Base-by-base conservation (phyloP, 2,888 invertebrate genomes). In the Augochlorella aurata region DNA sequence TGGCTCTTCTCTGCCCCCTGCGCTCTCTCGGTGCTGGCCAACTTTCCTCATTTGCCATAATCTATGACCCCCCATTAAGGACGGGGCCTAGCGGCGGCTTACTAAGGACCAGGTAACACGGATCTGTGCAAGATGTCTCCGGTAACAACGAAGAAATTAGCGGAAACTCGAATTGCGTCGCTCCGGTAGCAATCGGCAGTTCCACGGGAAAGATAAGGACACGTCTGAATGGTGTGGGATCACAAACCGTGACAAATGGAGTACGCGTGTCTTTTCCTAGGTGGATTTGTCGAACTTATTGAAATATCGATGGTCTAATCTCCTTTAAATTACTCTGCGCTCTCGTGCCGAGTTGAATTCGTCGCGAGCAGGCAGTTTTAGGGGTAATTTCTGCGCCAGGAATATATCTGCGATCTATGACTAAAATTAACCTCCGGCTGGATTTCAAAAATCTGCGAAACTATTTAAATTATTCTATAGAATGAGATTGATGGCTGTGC, bases 11-110 rank as follows among this genome's bases (percentile, higher is more conserved):
- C 79, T 72, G 72, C 74, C 84, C 74, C 73, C 74, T 73, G 77
- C 63, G 79, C 85, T 82, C 58, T 58, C 58, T 58, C 85, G 61
- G 45, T 67, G 79, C 80, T 85, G 83, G 83, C 87, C 86, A 92
- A 92, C 92, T 92, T 92, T 92, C 90, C 92, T 92, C 92, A 92
- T 92, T 92, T 92, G 91, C 90, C 91, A 91, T 92, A 92, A 92
- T 92, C 90, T 92, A 92, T 92, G 92, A 90, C 89, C 90, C 84
- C 86, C 92, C 92, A 92, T 92, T 92, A 92, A 91, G 92, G 90
- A 89, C 88, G 79, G 81, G 80, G 87, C 81, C 87, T 87, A 88
- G 87, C 81, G 70, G 78, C 82, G 80, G 86, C 85, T 85, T 83
- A 82, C 74, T 78, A 82, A 77, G 73, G 87, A 81, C 85, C 90